Base-by-base conservation (phyloP, 2,113 vertebrate species). In the Geothlypis trichas region DNA sequence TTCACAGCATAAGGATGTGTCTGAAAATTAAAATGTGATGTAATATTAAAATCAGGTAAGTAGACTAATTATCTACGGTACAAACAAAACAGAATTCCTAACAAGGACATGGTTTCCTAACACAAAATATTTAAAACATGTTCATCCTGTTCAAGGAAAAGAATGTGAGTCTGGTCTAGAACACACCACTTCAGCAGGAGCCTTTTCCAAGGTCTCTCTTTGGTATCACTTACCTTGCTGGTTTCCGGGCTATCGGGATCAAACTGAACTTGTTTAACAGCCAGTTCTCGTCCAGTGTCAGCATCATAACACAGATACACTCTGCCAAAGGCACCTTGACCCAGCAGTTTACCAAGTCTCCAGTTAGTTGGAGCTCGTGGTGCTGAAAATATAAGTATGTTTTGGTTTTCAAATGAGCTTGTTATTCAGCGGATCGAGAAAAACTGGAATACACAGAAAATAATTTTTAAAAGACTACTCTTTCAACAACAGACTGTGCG, bases 181-280 rank as follows among this genome's bases (percentile, higher is more conserved):
- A 54, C 17, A 72, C 17, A 71, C 1, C 28, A 58, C 11, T 92
- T 59, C 68, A 62, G 37, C 22, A 63, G 65, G 84, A 51, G 30
- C 26, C 44, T 41, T 58, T 91, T 55, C 83, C 35, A 76, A 90
- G 63, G 20, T n/a, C n/a, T n/a, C 21, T 52, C 47, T 71, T 49
- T 15, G 13, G 46, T 11, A 63, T 63, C 35, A 41, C 98, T 97
- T 96, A 99, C 99, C 98, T 99, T 99, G 97, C 99, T 99, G 67
- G 99, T 99, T 96, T 99, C 99, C 0, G 99, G 99, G 93, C 99
- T 99, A 78, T 99, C 99, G 0, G 99, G 99, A 96, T 99, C 99
- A 98, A 99, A 99, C 91, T 99, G 99, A 91, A 99, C 99, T 98
- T 99, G 99, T 91, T 99, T 99, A 75, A 99, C 99, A 18, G 99